Conservation (phyloP, 2,888 invertebrate genomes). For the Colletes collaris region DNA sequence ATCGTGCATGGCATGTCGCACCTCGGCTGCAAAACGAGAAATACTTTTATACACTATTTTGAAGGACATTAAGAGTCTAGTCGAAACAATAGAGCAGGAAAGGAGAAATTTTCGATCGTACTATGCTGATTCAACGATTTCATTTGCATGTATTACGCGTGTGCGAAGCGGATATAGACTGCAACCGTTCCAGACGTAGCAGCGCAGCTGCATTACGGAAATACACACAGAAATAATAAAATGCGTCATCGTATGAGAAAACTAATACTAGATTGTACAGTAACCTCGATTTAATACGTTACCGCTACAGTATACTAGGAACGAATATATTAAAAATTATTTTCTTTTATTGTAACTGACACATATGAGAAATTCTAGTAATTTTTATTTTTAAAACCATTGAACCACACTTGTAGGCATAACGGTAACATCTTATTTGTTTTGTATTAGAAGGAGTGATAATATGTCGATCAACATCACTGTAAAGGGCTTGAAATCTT, state of each 20-base stretch:
- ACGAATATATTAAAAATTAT: not conserved
- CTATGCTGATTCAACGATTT: not conserved
- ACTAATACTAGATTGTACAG: not conserved
- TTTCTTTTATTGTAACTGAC: not conserved
- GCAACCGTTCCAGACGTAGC: not conserved
- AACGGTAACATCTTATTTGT: slow-evolving; percentile 12
- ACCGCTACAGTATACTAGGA: not conserved
- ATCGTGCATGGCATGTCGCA: too few species aligned
- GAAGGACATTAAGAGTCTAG: not conserved
- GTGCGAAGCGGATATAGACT: not conserved
- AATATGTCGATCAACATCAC: not conserved
- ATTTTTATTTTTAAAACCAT: not conserved
- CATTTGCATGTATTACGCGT: not conserved
- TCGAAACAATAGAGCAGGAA: not conserved
- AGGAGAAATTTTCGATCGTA: not conserved
- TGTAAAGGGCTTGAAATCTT: not conserved
- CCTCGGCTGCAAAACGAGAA: not conserved
- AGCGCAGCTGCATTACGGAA: slow-evolving; percentile 29
- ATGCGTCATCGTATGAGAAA: slow-evolving; percentile 32
- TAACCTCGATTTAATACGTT: not conserved
- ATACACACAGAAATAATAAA: slow-evolving; percentile 24
- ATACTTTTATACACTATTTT: not conserved
- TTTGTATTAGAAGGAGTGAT: not conserved
- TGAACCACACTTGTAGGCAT: not conserved
- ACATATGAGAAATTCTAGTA: not conserved